These are phyloP conservation scores for Apolygus lucorum DNA, from an alignment of 1,140 invertebrate genomes.

Conservation along the genomic window DNA sequence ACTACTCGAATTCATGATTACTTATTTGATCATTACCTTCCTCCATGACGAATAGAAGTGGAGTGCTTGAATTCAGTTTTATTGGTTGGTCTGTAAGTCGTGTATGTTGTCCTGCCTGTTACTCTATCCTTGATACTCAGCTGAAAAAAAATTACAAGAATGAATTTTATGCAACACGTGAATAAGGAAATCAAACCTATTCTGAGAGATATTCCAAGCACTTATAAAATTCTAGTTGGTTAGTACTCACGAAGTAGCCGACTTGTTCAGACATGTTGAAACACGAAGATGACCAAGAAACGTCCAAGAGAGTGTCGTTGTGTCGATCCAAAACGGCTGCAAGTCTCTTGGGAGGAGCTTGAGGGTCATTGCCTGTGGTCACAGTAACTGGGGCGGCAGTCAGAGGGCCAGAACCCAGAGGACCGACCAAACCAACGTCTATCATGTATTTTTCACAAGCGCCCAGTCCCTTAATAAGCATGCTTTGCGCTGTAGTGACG, in stretches of 20 bases:
- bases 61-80: no score
- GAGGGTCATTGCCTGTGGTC: constrained; percentile 52
- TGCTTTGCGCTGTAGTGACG: constrained; percentile 37
- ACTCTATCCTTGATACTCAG: no score
- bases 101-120: no score
- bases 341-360: constrained; percentile 50
- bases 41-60: no score
- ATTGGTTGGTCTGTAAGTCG: no score
- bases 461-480: constrained; percentile 51
- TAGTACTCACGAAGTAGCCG: constrained; percentile 50
- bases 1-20: no score
- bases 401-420: constrained; percentile 54
- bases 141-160: no score
- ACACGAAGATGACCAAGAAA: constrained; percentile 45
- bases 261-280: constrained; percentile 43
- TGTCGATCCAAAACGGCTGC: constrained; percentile 35
- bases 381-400: constrained; percentile 44
- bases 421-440: constrained; percentile 56
- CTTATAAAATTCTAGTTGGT: no score
- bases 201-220: no score
- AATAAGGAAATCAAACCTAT: no score
- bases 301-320: constrained; percentile 38
- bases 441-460: constrained; percentile 66
- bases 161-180: no score
- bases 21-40: no score